A percentile compares a stretch with the other conserved stretches of the same genome.
phyloP scores from a whole-genome alignment of 2,113 vertebrate genomes.

The Rissa tridactyla region DNA sequence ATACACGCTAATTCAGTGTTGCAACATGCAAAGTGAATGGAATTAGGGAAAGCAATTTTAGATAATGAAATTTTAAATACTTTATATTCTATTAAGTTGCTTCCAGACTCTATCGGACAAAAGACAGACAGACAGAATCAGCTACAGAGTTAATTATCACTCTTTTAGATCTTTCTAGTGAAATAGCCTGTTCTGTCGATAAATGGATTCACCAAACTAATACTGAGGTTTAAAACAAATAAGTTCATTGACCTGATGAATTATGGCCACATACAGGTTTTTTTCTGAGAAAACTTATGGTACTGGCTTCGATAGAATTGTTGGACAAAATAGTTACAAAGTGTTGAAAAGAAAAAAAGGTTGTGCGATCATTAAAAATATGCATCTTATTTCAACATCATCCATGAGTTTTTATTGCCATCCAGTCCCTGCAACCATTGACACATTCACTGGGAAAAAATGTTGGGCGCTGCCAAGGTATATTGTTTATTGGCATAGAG shows the following conservation, averaged over 20 bases:
- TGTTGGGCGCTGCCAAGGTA: slow-evolving; percentile 35
- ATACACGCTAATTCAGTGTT: slow-evolving; percentile 31
- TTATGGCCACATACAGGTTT: background rate
- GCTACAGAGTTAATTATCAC: slow-evolving; percentile 56
- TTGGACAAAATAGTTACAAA: background rate
- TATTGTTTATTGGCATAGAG: slow-evolving; percentile 58
- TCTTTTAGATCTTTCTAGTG: slow-evolving; percentile 51
- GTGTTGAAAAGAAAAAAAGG: background rate
- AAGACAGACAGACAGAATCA: slow-evolving; percentile 59
- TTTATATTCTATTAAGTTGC: slow-evolving; percentile 53
- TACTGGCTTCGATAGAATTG: background rate
- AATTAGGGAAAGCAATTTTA: slow-evolving; percentile 58
- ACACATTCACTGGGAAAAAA: slow-evolving; percentile 21
- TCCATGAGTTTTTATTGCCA: background rate
- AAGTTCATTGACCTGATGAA: background rate
- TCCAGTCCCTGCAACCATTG: background rate
- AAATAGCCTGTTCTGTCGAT: slow-evolving; percentile 31
- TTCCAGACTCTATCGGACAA: slow-evolving; percentile 47
- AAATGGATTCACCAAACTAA: slow-evolving; percentile 32
- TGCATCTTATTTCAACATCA: background rate
- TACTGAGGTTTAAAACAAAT: background rate
- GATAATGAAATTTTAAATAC: slow-evolving; percentile 59
- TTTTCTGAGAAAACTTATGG: background rate
- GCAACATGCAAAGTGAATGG: slow-evolving; percentile 58
- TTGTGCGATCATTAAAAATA: background rate